Conservation (phyloP, 2,888 invertebrate genomes). For the Dorcus parallelipipedus region DNA sequence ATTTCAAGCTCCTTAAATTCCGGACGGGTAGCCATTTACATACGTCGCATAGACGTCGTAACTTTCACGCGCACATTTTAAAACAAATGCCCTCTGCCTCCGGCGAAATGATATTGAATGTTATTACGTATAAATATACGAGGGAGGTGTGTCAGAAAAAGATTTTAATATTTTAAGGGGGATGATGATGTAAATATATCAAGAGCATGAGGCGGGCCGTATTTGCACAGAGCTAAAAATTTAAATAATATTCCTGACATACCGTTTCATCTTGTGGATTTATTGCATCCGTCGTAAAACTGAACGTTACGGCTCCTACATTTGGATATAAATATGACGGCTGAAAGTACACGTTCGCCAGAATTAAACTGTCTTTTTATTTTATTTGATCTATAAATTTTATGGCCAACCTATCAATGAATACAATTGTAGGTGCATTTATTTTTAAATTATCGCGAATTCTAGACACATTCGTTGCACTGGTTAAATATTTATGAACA, state of each 20-base stretch:
- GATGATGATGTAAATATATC: slow-evolving; percentile 8
- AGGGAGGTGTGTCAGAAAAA: background rate
- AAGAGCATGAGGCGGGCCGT: background rate
- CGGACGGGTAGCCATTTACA: no score
- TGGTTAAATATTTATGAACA: no score
- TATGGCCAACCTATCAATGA: no score
- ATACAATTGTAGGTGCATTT: no score
- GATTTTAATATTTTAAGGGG: slow-evolving; percentile 4
- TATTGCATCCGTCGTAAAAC: slow-evolving; percentile 42
- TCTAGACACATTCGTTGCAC: no score
- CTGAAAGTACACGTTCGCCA: background rate
- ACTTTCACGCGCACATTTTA: no score
- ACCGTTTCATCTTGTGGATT: slow-evolving; percentile 45
- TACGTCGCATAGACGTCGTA: no score
- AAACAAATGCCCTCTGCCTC: background rate
- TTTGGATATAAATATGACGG: slow-evolving; percentile 22
- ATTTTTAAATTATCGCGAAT: no score
- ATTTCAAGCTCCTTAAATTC: no score
- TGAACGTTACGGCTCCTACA: background rate
- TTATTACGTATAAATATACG: no score
- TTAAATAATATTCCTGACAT: slow-evolving; percentile 37
- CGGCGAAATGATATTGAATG: background rate
- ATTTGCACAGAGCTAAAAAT: slow-evolving; percentile 20
- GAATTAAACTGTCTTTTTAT: no score
- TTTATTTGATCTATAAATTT: no score